Base-by-base conservation (phyloP, 2,888 invertebrate genomes). In the Oligia fasciuncula region DNA sequence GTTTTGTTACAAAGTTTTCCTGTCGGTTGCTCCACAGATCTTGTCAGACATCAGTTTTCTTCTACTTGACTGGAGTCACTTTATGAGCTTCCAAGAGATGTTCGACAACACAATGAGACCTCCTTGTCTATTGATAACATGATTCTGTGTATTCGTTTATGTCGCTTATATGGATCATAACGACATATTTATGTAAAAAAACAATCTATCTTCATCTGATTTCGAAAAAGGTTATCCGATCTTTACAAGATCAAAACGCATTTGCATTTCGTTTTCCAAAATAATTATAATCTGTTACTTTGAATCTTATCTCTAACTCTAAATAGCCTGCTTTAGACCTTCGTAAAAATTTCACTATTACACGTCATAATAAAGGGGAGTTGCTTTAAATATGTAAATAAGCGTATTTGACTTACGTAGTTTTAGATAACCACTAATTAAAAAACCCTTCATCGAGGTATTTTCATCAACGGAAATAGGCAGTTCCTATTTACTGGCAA, bases 81-180 rank as follows among this genome's bases (percentile, higher is more conserved):
- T 81, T 83, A 84, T 79, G 81, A 79, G 76, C 57, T 84, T 83
- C 86, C 66, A 68, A 80, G 78, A 79, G 82, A 73, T 81, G 78
- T 83, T 85, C 74, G 79, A 82, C 73, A 79, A 71, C 57, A 80
- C 79, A 80, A 87, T 79, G 60, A 60, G 66, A 76, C 72, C 67
- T n/a, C 35, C 19, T 65, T 40, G 35, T 71, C 66, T 74, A 71
- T 63, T 67, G 62, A 68, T 49, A 51, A 68, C n/a, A 63, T 72
- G 54, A 19, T 69, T 72, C n/a, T 69, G 13, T 13, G 49, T 68
- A 51, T 77, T 81, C 4, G 3, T 51, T 67, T 67, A 17, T 23
- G 13, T 62, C 23, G 23, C 3, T 35, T 29, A 0, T 19, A 54
- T 3, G 35, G 35, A 49, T 19, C 66, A 49, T 60, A 60, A 70